Evolutionary conservation across 2,797 vertebrate genomes (phyloP), one percentile per base, ranked within the genome.

Genomic region (Eurystomus glaucurus): DNA sequence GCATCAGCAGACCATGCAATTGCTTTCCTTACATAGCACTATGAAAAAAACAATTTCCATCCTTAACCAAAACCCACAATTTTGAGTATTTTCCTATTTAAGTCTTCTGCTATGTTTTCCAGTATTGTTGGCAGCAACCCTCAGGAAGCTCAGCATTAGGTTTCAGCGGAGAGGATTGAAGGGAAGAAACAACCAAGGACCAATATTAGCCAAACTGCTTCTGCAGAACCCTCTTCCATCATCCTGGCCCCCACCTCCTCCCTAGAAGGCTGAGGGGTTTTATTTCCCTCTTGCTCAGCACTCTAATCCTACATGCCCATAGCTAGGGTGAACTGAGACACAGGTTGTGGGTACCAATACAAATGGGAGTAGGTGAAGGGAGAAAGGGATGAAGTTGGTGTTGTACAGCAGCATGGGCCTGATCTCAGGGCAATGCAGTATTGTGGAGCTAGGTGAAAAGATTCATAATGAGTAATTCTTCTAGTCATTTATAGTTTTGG

Each of bases 201-300:
- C 16, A 48, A 25, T 26, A 85, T 21, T 11, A 61, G 6, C 14
- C 41, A 48, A 68, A 86, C 14, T 64, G 22, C 25, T 39, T 10
- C 28, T 81, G 85, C 21, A 84, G 79, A 29, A 43, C 7, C 31
- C 8, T 93, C 35, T 25, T 81, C n/a, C 18, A 7, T n/a, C 2
- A 1, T 5, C 23, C 20, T 68, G 25, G 5, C 4, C 2, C 8
- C 3, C 1, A 0, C 10, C 16, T 50, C 20, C 33, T 71, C 43
- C 52, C 45, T 50, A 41, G 68, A 86, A 77, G 20, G 33, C 35
- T 64, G 17, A 77, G 15, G 17, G 12, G 1, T 22, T 83, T 77
- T 80, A 72, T 72, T 51, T 33, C 23, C 39, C 25, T 70, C 45
- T 18, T 1, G 2, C 19, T 85, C 45, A 31, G n/a, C 25, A 62